Conservation (phyloP, 2,797 vertebrate species). For the Halcyon smyrnensis region DNA sequence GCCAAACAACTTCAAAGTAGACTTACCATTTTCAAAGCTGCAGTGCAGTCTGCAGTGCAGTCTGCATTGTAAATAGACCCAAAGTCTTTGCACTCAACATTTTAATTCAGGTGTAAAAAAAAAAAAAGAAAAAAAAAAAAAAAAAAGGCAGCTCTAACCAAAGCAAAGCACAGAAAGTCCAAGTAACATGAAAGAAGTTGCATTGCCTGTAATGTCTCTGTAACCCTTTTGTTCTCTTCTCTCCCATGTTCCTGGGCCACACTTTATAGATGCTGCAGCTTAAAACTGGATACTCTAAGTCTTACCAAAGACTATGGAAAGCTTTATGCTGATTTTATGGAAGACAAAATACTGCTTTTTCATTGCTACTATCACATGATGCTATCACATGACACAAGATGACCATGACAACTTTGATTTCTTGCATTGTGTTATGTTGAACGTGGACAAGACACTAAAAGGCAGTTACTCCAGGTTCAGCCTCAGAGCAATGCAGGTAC, state of each 20-base stretch:
- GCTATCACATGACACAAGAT: background rate
- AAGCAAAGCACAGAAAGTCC: background rate
- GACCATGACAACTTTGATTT: background rate
- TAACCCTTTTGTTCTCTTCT: background rate
- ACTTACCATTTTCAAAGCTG: background rate
- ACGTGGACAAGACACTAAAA: background rate
- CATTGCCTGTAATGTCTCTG: background rate
- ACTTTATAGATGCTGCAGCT: background rate
- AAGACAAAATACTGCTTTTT: background rate
- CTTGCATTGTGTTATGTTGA: background rate
- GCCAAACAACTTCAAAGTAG: background rate
- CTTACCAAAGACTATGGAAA: background rate
- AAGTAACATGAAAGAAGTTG: background rate
- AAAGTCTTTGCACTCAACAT: background rate
- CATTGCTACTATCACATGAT: background rate
- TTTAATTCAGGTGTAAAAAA: background rate
- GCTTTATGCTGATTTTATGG: background rate
- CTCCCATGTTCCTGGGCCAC: background rate
- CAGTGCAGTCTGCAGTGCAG: slow-evolving; percentile 68
- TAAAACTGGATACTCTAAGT: background rate
- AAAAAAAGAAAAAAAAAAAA: background rate
- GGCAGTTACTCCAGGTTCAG: background rate
- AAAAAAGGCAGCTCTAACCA: background rate
- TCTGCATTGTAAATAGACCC: background rate
- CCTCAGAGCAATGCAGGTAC: background rate